These are phyloP conservation scores for Pararge aegeria DNA, from an alignment of 1,140 invertebrate species.

Conservation along the genomic window DNA sequence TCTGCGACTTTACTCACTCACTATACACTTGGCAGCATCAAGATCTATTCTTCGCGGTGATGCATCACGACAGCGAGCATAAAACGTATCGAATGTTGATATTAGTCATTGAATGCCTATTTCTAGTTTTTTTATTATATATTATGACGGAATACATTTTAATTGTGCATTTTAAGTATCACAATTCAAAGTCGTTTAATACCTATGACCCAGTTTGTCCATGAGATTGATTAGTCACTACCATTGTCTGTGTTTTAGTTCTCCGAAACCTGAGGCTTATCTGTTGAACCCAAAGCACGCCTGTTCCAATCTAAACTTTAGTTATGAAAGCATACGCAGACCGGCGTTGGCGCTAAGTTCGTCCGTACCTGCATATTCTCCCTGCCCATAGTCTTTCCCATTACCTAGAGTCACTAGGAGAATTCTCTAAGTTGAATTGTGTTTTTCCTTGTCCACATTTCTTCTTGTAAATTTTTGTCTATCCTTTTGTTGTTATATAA, in stretches of 20 bases:
- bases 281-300: too few relatives aligned
- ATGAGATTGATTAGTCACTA: neutral
- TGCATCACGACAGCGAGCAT: slow-evolving; percentile 29
- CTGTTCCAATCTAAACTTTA: too few relatives aligned
- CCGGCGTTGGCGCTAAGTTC: too few relatives aligned
- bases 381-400: too few relatives aligned
- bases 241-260: neutral
- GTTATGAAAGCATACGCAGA: too few relatives aligned
- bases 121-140: slow-evolving; percentile 25
- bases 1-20: slow-evolving; percentile 36
- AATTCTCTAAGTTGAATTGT: too few relatives aligned
- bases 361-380: too few relatives aligned
- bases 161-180: neutral
- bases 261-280: neutral
- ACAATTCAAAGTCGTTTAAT: neutral
- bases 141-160: neutral
- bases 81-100: slow-evolving; percentile 27
- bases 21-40: slow-evolving; percentile 46
- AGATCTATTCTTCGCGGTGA: slow-evolving; percentile 55
- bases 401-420: too few relatives aligned
- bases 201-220: neutral
- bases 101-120: slow-evolving; percentile 39
- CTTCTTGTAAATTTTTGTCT: too few relatives aligned
- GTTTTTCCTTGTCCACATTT: too few relatives aligned
- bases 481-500: too few relatives aligned